Evolutionary conservation across 2,797 vertebrate species (phyloP), one percentile per base, ranked within the genome.

Genomic region (Sylvilagus floridanus): DNA sequence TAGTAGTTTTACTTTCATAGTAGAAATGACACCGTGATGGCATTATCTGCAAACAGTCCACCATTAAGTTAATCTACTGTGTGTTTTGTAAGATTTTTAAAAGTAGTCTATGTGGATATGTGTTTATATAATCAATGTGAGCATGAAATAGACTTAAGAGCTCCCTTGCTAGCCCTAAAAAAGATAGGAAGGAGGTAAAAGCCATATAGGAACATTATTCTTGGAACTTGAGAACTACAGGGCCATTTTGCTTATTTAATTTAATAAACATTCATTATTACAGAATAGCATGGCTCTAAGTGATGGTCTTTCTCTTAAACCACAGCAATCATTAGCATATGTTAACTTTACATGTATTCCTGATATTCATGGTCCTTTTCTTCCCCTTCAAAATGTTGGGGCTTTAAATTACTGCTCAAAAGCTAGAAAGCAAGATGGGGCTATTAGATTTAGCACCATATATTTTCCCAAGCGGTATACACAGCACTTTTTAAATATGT

Each of bases 401-500:
- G 50, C 90, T 95, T 96, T 97, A 96, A 96, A 96, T 96, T 95
- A 96, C 54, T 81, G 72, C 32, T 62, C 22, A 81, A 96, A 93
- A 94, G 52, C 84, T 84, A 95, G 95, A 73, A 92, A 97, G 92
- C 82, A 76, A 96, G 96, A 91, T 93, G 10, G 4, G 84, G 17
- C 14, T 92, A 35, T 96, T 97, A 94, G 95, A 96, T 94, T 96
- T 96, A 92, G 26, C 0, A 0, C 28, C 19, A 84, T 90, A 78
- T 96, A 93, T 96, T 95, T 88, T 96, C 66, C 86, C 97, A 85
- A 57, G 96, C 30, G 32, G 89, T 88, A 95, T 84, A 93, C 42
- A 96, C 32, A 97, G 60, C 81, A 89, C 75, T 97, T 97, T 96
- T 90, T 96, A 97, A 97, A 97, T 95, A 95, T 57, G 52, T 93